Conservation (phyloP, 2,888 invertebrate genomes). For the Ypsolopha scabrella region DNA sequence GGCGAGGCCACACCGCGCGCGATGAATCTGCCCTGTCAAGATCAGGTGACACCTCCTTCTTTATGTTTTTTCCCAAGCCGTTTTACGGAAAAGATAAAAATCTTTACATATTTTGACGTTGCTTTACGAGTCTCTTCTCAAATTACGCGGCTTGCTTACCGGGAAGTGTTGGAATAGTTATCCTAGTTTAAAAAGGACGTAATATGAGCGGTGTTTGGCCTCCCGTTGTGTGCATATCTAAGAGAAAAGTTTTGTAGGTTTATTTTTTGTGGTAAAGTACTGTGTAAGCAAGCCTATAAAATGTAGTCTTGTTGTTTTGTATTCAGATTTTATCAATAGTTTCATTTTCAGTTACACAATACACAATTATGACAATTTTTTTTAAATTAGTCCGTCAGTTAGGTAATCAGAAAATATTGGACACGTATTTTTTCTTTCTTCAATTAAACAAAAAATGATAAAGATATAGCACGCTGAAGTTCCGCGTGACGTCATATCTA, state of each 20-base stretch:
- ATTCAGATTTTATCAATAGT: no score
- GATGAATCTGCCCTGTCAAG: slow-evolving; percentile 62
- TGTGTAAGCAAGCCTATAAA: neutral
- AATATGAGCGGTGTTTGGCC: neutral
- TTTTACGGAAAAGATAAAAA: slow-evolving; percentile 71
- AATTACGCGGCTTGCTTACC: slow-evolving; percentile 43
- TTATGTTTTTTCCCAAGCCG: slow-evolving; percentile 72
- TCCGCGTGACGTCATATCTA: no score
- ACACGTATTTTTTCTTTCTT: no score
- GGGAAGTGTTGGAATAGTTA: neutral
- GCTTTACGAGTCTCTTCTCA: slow-evolving; percentile 63
- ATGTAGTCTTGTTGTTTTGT: neutral
- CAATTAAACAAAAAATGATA: no score
- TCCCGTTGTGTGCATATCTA: neutral
- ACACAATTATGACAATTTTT: no score
- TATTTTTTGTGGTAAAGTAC: neutral
- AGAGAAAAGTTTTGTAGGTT: neutral
- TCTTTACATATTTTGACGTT: slow-evolving; percentile 71
- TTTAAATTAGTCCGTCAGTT: no score
- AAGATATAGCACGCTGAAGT: no score
- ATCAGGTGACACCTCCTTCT: slow-evolving; percentile 72
- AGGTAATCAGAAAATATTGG: no score
- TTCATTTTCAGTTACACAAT: no score
- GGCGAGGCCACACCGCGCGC: slow-evolving; percentile 61
- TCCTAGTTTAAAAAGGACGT: slow-evolving; percentile 2